Evolutionary conservation across 2,113 vertebrate genomes (phyloP), one percentile per base, ranked within the genome.

Genomic region (Ursus arctos): DNA sequence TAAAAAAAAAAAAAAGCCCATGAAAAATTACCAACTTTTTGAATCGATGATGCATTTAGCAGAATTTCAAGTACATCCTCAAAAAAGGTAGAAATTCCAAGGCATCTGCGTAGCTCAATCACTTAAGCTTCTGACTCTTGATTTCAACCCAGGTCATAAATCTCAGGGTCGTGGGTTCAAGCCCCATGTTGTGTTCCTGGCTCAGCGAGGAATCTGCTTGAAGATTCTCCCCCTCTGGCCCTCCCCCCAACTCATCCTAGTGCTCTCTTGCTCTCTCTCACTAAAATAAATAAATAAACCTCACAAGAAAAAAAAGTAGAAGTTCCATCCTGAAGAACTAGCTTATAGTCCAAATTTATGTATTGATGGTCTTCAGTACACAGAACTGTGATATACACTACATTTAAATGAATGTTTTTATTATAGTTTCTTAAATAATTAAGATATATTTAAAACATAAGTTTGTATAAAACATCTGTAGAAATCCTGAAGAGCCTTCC

Each of bases 361-460:
- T 7, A 36, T 1, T 22, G 31, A 61, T 87, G 53, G 61, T 59
- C n/a, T 26, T 77, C 53, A 33, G 8, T 33, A 16, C 24, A 74
- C 31, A 79, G 31, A 67, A 40, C 16, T 53, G 7, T 57, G 10
- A 15, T 74, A 31, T 71, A 40, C 13, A 90, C 79, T 36, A 76
- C 31, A 51, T 65, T 83, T 85, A 63, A 49, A 51, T 57, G 57
- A 51, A 85, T 81, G 51, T 77, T 91, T 88, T 92, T 65, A 36
- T 91, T 88, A 33, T 4, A 43, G 24, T 47, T 71, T 76, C 88
- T 72, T 19, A 81, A 94, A 77, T 57, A 28, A 82, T 71, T 33
- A 63, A 85, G 97, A 89, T 55, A 86, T 67, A 80, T 77, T 91
- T 67, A 86, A 88, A 93, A 88, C 16, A 82, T 49, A 85, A 22